Evolutionary conservation across 1,140 invertebrate species (phyloP).

Genomic region (Varroa destructor): DNA sequence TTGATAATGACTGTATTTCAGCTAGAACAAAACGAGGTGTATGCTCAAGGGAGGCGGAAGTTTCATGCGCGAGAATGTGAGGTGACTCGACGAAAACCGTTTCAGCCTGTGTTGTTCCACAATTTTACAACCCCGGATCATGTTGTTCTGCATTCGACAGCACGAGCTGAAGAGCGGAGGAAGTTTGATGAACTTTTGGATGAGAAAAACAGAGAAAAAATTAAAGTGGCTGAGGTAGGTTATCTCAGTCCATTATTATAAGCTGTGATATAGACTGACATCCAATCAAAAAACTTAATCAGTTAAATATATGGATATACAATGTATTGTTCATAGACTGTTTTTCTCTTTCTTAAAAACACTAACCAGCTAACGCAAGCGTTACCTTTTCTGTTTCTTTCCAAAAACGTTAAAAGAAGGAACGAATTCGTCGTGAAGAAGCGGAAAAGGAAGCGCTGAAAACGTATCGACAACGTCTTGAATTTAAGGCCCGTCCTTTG

Average conservation of each 20-base stretch:
- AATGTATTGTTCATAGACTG: too few relatives aligned
- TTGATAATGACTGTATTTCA: background rate
- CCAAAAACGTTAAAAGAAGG: background rate
- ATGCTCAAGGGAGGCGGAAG: background rate
- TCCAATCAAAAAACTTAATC: background rate
- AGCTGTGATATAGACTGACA: background rate
- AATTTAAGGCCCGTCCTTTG: slow-evolving; percentile 15
- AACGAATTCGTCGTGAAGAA: background rate
- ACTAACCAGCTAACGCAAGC: background rate
- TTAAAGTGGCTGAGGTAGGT: background rate
- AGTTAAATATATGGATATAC: background rate
- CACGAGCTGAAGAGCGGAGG: background rate
- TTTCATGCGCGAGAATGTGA: slow-evolving; percentile 24
- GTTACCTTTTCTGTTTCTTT: background rate
- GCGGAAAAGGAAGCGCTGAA: slow-evolving; percentile 9
- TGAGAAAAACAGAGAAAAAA: slow-evolving; percentile 1
- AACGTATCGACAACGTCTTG: background rate
- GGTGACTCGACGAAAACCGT: slow-evolving; percentile 7
- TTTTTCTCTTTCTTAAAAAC: too few relatives aligned
- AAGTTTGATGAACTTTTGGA: slow-evolving; percentile 9
- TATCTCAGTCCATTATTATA: background rate
- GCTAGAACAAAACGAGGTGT: background rate
- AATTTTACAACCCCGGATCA: background rate
- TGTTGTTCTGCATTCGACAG: slow-evolving; percentile 13
- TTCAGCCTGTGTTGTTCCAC: slow-evolving; percentile 5